Evolutionary conservation across 2,888 invertebrate genomes (phyloP).

Genomic region (Drosophila atripex): DNA sequence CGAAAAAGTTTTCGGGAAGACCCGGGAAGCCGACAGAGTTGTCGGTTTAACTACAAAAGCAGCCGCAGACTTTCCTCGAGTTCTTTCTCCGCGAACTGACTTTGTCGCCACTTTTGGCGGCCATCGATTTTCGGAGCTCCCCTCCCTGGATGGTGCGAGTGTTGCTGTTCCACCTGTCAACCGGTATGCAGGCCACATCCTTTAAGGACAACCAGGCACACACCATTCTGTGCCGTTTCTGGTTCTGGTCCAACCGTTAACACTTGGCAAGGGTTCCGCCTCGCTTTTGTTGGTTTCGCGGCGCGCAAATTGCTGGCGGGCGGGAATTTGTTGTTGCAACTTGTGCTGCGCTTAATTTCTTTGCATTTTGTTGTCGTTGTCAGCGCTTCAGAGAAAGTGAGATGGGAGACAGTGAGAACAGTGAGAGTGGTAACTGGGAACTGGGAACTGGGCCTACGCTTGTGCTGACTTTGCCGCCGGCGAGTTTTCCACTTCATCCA

Average conservation of each 20-base stretch:
- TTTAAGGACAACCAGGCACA: constrained; percentile 4
- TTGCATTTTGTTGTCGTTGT: constrained; percentile 72
- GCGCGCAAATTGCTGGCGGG: constrained; percentile 60
- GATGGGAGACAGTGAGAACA: background rate
- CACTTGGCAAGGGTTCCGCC: constrained; percentile 51
- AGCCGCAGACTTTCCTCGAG: constrained; percentile 40
- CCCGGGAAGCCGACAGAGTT: constrained; percentile 10
- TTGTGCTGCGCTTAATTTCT: constrained; percentile 75
- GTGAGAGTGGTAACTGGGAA: too few species aligned
- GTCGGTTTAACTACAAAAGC: constrained; percentile 11
- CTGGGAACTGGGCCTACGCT: constrained; percentile 15
- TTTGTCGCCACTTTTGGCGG: constrained; percentile 46
- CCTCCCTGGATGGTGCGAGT: background rate
- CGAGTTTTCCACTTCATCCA: constrained; percentile 69
- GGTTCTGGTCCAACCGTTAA: constrained; percentile 23
- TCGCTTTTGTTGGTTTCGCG: constrained; percentile 51
- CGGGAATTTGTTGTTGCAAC: constrained; percentile 56
- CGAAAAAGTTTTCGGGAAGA: constrained; percentile 49
- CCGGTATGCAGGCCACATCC: constrained; percentile 32
- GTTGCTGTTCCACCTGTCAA: background rate
- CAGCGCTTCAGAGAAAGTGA: constrained; percentile 49
- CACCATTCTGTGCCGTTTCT: constrained; percentile 6
- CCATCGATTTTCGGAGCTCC: constrained; percentile 29
- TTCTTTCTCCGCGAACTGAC: constrained; percentile 10
- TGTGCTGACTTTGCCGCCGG: constrained; percentile 38